Evolutionary conservation across 2,797 vertebrate species (phyloP), one percentile per base, ranked within the genome.

Genomic region (Tinamus major): DNA sequence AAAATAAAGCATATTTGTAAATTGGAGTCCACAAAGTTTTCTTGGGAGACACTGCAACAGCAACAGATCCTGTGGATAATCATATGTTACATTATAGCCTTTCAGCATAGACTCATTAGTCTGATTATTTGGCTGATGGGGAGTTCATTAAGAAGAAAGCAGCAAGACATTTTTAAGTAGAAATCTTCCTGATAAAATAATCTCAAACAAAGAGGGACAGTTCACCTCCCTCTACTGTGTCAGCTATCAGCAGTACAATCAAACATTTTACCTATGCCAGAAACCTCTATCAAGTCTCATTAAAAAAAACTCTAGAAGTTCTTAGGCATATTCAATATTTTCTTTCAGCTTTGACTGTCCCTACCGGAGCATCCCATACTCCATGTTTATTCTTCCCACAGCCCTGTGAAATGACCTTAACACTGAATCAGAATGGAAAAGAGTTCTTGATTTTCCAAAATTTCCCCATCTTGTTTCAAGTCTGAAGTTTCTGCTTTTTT

Each of bases 11-110:
- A 59, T 20, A 74, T 79, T 69, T 65, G 75, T 79, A 93, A 83
- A 82, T 44, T 78, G 56, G 78, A 68, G 12, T 81, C 41, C 53
- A 20, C 49, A 76, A 18, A 55, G 19, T 78, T 95, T 95, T 82
- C 49, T 70, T 42, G 88, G 64, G 79, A 92, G 59, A 63, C 29
- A 39, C 67, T 88, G 51, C 18, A 41, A 9, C 61, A 35, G 33
- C 49, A 96, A 96, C 94, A 96, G 90, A 85, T 93, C 49, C 46
- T 79, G 26, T 71, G 71, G 69, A 92, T 94, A 70, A 93, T 93
- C 82, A 85, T 55, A 68, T 72, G 71, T n/a, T 74, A 49, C 62
- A 82, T 24, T 94, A 7, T 10, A 56, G 31, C 33, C 44, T 84
- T 63, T 70, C 31, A 42, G 5, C 19, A 42, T 41, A 44, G 19